These are phyloP conservation scores for Coelinius sp. DNA, from an alignment of 2,888 invertebrate genomes.

Conservation along the genomic window DNA sequence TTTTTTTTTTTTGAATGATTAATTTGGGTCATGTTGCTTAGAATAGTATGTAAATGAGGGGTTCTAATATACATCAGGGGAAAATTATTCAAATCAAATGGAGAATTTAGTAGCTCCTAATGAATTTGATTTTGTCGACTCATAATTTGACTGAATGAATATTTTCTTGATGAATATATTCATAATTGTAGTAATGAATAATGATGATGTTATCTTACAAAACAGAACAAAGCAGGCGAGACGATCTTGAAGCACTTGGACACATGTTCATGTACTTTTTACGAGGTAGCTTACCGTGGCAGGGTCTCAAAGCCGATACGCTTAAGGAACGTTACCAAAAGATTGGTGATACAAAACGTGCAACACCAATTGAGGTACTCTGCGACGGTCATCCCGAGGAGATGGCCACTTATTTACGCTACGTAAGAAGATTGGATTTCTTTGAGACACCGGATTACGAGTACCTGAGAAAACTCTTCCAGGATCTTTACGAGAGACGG, in stretches of 20 bases:
- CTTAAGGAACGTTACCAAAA: constrained; percentile 99
- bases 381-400: constrained; percentile 94
- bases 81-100: not conserved
- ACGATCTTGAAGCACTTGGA: constrained; percentile 99
- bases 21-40: not conserved
- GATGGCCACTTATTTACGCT: constrained; percentile 97
- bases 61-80: too few species aligned
- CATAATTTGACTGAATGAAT: too few species aligned
- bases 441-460: constrained; percentile 99
- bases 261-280: constrained; percentile 99
- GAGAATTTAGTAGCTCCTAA: too few species aligned
- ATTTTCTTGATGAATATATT: too few species aligned
- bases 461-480: constrained; percentile 95
- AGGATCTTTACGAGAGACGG: constrained; percentile 90
- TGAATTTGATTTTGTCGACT: too few species aligned
- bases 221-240: constrained; percentile 97
- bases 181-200: too few species aligned
- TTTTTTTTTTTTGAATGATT: constrained; percentile 9
- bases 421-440: constrained; percentile 97
- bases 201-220: not conserved
- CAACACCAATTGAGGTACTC: constrained; percentile 95
- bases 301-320: constrained; percentile 99
- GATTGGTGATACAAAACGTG: constrained; percentile 99
- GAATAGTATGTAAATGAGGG: not conserved
- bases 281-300: constrained; percentile 99